Conservation (phyloP, 2,797 vertebrate species). For the Sebastes taczanowskii region DNA sequence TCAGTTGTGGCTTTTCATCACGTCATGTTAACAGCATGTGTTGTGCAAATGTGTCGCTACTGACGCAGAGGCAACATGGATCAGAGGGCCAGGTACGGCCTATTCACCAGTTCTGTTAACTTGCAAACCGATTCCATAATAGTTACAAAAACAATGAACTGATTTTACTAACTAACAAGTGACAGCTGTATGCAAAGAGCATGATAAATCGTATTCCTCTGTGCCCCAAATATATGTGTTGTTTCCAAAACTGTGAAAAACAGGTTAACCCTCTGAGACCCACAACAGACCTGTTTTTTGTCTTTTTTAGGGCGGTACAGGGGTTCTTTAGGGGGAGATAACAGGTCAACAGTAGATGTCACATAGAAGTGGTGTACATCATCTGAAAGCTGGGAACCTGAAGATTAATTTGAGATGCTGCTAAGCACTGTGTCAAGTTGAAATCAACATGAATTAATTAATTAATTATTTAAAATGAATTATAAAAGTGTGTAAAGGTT, state of each 20-base stretch:
- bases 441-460: too few species aligned
- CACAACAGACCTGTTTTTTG: too few species aligned
- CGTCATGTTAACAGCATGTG: slow-evolving; percentile 41
- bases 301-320: too few species aligned
- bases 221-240: neutral
- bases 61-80: slow-evolving; percentile 9
- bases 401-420: too few species aligned
- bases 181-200: neutral
- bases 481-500: too few species aligned
- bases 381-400: too few species aligned
- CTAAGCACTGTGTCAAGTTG: too few species aligned
- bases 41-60: slow-evolving; percentile 14
- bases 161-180: neutral
- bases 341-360: too few species aligned
- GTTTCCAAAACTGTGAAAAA: neutral
- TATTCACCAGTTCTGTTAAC: neutral
- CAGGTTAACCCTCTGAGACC: neutral
- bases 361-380: too few species aligned
- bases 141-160: neutral
- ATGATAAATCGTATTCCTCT: neutral
- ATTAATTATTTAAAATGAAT: too few species aligned
- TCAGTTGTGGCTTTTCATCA: slow-evolving; percentile 46
- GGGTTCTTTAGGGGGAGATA: too few species aligned
- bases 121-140: neutral
- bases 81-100: neutral